Conservation (phyloP, 2,888 invertebrate species). For the Hetaerina titia region DNA sequence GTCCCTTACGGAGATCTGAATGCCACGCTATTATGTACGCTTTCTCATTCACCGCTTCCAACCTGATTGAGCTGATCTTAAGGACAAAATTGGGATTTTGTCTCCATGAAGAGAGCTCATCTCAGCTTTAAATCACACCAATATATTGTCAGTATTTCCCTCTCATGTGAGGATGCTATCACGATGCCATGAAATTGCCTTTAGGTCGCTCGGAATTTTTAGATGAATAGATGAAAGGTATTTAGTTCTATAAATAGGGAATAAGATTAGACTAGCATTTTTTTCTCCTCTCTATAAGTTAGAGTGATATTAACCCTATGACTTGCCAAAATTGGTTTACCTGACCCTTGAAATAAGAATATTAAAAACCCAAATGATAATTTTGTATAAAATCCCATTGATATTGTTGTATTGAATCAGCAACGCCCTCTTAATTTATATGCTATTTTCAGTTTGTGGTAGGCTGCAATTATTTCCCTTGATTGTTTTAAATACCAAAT, state of each 20-base stretch:
- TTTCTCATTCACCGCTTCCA: not conserved
- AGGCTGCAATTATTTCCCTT: too few relatives aligned
- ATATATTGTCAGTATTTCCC: not conserved
- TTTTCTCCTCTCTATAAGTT: too few relatives aligned
- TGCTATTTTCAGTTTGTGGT: too few relatives aligned
- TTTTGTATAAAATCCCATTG: too few relatives aligned
- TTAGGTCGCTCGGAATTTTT: not conserved
- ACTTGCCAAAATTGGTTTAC: too few relatives aligned
- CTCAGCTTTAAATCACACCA: not conserved
- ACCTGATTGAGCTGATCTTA: not conserved
- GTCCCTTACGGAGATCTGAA: not conserved
- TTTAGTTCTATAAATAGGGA: not conserved
- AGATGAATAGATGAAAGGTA: not conserved
- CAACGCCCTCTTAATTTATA: too few relatives aligned
- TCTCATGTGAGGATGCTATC: not conserved
- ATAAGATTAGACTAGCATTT: too few relatives aligned
- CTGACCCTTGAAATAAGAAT: too few relatives aligned
- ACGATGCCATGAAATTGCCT: not conserved
- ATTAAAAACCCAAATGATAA: too few relatives aligned
- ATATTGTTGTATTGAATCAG: too few relatives aligned
- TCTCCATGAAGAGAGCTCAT: not conserved
- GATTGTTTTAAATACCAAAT: too few relatives aligned
- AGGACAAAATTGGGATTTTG: not conserved
- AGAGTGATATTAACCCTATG: too few relatives aligned
- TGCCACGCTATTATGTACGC: slow-evolving; percentile 6